Evolutionary conservation across 2,113 vertebrate species (phyloP).

Genomic region (Spea multiplicata): DNA sequence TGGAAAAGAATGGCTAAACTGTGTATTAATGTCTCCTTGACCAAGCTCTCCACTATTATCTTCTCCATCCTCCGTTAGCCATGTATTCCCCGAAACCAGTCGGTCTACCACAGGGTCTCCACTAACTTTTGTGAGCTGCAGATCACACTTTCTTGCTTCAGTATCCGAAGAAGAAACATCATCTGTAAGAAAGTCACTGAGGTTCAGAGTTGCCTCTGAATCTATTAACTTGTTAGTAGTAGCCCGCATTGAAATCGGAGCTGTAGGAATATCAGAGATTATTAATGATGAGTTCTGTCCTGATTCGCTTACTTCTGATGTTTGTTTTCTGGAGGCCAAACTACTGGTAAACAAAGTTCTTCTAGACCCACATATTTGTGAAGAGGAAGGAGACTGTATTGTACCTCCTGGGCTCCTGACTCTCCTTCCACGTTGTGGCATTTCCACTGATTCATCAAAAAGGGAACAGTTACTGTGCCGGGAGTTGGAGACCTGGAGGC

Average conservation of each 20-base stretch:
- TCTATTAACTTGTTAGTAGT: background rate
- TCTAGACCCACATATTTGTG: background rate
- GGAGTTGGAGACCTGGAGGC: conserved; percentile 57
- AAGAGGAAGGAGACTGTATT: fast-evolving
- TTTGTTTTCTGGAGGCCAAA: background rate
- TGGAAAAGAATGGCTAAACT: background rate
- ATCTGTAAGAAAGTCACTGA: background rate
- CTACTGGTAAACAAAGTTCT: background rate
- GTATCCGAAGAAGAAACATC: background rate
- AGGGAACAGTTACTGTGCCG: conserved; percentile 56
- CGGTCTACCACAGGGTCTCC: fast-evolving
- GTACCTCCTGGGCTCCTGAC: conserved; percentile 20
- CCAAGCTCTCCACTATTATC: background rate
- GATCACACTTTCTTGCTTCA: background rate
- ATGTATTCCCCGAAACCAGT: background rate
- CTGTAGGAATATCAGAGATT: too few relatives aligned
- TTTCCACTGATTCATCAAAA: conserved; percentile 65
- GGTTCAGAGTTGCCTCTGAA: fast-evolving
- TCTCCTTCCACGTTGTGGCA: conserved; percentile 57
- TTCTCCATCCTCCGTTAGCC: conserved; percentile 44
- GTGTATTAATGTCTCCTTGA: background rate
- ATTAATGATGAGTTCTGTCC: background rate
- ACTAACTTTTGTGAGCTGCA: fast-evolving
- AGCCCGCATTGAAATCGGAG: too few relatives aligned
- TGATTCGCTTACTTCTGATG: background rate